A percentile compares a stretch with the other conserved stretches of the same genome.
Evolutionary conservation across 35 echinoderm and acorn worm species (phyloP).

Genomic region (Lytechinus pictus): DNA sequence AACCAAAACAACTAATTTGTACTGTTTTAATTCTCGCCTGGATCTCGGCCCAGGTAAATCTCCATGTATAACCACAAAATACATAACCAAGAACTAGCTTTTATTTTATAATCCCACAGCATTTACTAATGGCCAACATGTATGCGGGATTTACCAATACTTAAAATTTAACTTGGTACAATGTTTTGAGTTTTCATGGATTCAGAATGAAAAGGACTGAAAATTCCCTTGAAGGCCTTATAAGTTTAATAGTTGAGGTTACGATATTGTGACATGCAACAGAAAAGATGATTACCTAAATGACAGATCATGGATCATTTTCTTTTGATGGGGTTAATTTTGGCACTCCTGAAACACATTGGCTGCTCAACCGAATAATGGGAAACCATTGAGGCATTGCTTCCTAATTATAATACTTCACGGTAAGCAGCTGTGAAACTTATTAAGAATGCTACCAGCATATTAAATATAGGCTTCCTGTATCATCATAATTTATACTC

Average conservation of each 20-base stretch:
- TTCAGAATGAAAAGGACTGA: too few relatives aligned
- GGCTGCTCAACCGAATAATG: slow-evolving; percentile 8
- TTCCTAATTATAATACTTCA: not conserved
- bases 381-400: not conserved
- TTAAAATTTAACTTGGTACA: too few relatives aligned
- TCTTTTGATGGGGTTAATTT: slow-evolving; percentile 2
- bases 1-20: too few relatives aligned
- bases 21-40: too few relatives aligned
- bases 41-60: too few relatives aligned
- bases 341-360: slow-evolving; percentile 10
- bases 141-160: too few relatives aligned
- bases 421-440: not conserved
- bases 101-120: too few relatives aligned
- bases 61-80: too few relatives aligned
- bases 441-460: not conserved
- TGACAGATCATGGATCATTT: not conserved
- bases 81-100: too few relatives aligned
- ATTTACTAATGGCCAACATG: too few relatives aligned
- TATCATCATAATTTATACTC: not conserved
- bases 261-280: not conserved
- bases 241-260: not conserved
- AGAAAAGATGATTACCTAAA: not conserved
- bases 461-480: not conserved
- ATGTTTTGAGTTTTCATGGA: too few relatives aligned
- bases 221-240: not conserved